Evolutionary conservation across 2,888 invertebrate genomes (phyloP).

Genomic region (Zygothrica quintamaculata): DNA sequence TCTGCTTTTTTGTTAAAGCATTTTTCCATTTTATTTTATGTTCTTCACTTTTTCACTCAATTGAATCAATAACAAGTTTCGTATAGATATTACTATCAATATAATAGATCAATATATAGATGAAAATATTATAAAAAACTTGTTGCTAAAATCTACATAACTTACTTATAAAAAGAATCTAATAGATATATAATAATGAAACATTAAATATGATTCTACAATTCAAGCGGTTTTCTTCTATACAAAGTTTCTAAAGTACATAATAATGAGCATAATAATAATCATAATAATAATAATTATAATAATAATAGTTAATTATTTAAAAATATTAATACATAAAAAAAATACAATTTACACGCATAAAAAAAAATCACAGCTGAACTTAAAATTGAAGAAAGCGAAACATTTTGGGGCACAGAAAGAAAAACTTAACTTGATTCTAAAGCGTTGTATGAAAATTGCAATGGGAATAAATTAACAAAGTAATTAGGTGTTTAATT

Average conservation of each 20-base stretch:
- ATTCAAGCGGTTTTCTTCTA: conserved; percentile 1
- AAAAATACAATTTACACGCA: conserved; percentile 64
- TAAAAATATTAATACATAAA: conserved; percentile 44
- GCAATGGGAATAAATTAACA: conserved; percentile 58
- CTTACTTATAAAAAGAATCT: conserved; percentile 47
- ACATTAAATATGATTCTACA: conserved; percentile 17
- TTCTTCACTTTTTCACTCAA: conserved; percentile 34
- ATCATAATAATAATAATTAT: conserved; percentile 17
- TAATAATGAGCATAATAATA: conserved; percentile 40
- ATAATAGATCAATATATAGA: conserved; percentile 11
- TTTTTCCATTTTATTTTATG: conserved; percentile 43
- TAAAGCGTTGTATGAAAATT: conserved; percentile 44
- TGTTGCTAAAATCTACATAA: conserved; percentile 66
- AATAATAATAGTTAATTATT: conserved; percentile 31
- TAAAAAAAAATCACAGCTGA: conserved; percentile 76
- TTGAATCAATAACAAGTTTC: conserved; percentile 16
- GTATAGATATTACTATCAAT: conserved; percentile 25
- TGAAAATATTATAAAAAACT: conserved; percentile 56
- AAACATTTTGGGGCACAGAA: conserved; percentile 34
- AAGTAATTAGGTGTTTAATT: conserved; percentile 36
- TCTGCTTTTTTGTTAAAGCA: conserved; percentile 48
- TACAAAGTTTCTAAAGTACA: conserved; percentile 52
- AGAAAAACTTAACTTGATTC: conserved; percentile 61
- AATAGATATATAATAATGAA: conserved; percentile 34
- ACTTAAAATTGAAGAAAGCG: conserved; percentile 72